Percentiles rank a stretch among this genome's conserved stretches.
phyloP scores from a whole-genome alignment of 2,797 vertebrate species.

The Platyrinchus mystaceus region DNA sequence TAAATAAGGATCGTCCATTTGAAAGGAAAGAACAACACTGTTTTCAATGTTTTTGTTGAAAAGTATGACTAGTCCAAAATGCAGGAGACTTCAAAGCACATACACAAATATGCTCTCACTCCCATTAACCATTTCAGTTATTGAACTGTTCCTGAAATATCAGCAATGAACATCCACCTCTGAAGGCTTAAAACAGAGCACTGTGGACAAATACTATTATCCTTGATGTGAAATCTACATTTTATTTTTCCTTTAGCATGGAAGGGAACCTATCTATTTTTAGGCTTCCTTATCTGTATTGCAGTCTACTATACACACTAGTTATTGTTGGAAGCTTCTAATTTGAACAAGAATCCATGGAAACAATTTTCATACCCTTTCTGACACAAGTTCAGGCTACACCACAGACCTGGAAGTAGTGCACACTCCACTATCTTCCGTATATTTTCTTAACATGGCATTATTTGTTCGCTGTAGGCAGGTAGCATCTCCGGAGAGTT shows the following conservation, averaged over 20 bases:
- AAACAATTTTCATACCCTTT: not conserved
- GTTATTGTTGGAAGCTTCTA: not conserved
- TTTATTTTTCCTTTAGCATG: not conserved
- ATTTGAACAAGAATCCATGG: not conserved
- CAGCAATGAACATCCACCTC: not conserved
- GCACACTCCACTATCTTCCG: rapidly evolving
- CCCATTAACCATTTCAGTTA: not conserved
- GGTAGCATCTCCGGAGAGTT: not conserved
- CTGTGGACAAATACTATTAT: not conserved
- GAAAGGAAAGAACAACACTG: not conserved
- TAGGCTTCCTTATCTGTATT: not conserved
- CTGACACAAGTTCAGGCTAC: not conserved
- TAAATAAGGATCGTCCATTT: not conserved
- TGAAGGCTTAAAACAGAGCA: not conserved
- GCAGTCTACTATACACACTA: not conserved
- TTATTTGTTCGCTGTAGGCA: not conserved
- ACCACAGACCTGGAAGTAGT: rapidly evolving
- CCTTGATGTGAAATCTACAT: not conserved
- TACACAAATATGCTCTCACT: not conserved
- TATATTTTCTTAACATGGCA: rapidly evolving
- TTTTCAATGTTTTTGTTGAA: not conserved
- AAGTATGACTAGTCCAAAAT: not conserved
- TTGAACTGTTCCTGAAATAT: not conserved
- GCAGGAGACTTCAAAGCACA: not conserved
- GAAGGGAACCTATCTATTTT: not conserved